Evolutionary conservation across 2,888 invertebrate genomes (phyloP).

Genomic region (Drosophila anomelani): DNA sequence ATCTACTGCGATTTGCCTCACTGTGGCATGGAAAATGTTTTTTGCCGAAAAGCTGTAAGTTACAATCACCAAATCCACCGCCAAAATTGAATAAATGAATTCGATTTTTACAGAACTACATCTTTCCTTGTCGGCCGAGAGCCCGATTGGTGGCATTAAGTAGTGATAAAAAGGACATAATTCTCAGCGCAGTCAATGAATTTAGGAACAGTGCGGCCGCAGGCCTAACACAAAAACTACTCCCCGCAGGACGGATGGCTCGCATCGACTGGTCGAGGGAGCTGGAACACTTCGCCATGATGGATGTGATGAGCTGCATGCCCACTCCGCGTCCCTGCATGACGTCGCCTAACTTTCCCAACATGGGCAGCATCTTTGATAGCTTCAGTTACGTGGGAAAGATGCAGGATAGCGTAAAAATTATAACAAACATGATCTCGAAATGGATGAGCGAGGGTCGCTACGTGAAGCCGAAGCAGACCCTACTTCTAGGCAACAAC

Average conservation of each 20-base stretch:
- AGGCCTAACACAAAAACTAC: background rate
- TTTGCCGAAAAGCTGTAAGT: slow-evolving; percentile 42
- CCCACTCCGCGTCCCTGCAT: background rate
- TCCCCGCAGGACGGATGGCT: slow-evolving; percentile 1
- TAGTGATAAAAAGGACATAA: background rate
- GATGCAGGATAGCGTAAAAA: background rate
- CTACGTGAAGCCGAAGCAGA: background rate
- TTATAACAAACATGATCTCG: background rate
- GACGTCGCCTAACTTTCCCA: slow-evolving; percentile 7
- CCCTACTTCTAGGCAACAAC: background rate
- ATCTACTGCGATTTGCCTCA: slow-evolving; percentile 34
- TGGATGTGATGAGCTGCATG: background rate
- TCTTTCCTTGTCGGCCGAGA: background rate
- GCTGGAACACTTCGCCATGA: slow-evolving; percentile 1
- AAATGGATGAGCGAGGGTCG: background rate
- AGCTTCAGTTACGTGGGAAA: background rate
- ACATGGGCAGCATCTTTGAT: slow-evolving; percentile 7
- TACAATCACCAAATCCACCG: background rate
- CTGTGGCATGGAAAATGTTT: slow-evolving; percentile 46
- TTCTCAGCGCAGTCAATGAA: background rate
- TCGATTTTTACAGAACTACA: slow-evolving; percentile 27
- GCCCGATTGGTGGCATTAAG: too few relatives aligned
- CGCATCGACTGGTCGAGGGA: background rate
- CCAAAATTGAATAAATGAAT: fast-evolving
- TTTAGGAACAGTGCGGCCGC: background rate